Evolutionary conservation across 2,797 vertebrate species (phyloP), one percentile per base, ranked within the genome.

Genomic region (Pogonophryne albipinna): DNA sequence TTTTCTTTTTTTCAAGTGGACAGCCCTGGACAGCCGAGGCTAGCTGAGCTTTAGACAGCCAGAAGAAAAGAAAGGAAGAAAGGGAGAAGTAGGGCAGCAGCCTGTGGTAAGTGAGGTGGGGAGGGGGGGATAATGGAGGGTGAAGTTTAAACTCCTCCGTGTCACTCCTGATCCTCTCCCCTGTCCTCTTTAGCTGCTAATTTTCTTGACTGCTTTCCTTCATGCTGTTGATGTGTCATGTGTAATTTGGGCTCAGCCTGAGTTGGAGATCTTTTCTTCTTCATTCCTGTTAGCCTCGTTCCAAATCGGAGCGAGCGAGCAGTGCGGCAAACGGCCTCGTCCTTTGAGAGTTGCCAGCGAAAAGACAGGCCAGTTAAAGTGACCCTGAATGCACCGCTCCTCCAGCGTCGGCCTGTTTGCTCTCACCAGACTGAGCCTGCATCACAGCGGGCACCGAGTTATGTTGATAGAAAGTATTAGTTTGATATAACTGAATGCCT

Each of bases 211-310:
- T 88, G 83, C 77, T 71, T 78, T 79, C 66, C 78, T 57, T 79
- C 76, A 65, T 47, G 71, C 67, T 45, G 74, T 71, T 81, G 85
- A 83, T 44, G 46, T 84, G 89, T 84, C 80, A 85, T 80, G 88
- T 87, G 87, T 89, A 86, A 92, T 91, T 92, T 85, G 82, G 80
- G 81, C 66, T 52, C 52, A 80, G 87, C 88, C 85, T 66, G 1
- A 66, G 88, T 89, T 85, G 27, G 55, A 62, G 82, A 74, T 4
- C 4, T 38, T 38, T 38, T 9, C 61, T 49, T 68, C 63, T 52
- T 85, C 49, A 74, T 80, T 58, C 79, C 82, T 47, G 65, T 79
- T 82, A 71, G 78, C 66, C 79, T 68, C 69, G 65, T 56, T 82
- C 58, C 66, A 77, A 88, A 88, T 72, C 14, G 3, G 57, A 84